A percentile compares a stretch with the other conserved stretches of the same genome.
phyloP scores from a whole-genome alignment of 2,888 invertebrate genomes.

The Pterobdella sp. region DNA sequence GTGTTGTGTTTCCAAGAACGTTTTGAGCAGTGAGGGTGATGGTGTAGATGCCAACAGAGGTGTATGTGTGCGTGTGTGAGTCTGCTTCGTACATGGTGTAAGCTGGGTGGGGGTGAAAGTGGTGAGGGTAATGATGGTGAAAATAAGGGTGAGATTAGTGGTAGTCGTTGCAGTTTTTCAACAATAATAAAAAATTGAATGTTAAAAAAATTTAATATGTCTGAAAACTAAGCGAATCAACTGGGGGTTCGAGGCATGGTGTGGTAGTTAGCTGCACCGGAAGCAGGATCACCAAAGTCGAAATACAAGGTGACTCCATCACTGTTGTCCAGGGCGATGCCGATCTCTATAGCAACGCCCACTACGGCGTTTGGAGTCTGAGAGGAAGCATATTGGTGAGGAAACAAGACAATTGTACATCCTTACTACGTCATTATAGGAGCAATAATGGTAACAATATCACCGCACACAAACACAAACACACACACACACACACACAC shows the following conservation, averaged over 20 bases:
- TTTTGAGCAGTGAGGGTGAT: constrained; percentile 41
- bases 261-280: constrained; percentile 12
- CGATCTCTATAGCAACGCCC: constrained; percentile 18
- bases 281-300: constrained; percentile 31
- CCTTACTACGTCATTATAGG: no score
- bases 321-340: constrained; percentile 32
- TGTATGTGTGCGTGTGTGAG: constrained; percentile 39
- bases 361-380: constrained; percentile 27
- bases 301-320: constrained; percentile 27
- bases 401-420: neutral
- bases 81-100: constrained; percentile 41
- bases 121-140: neutral
- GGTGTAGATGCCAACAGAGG: constrained; percentile 35
- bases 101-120: constrained; percentile 36
- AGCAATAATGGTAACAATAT: no score
- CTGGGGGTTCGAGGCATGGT: constrained; percentile 5
- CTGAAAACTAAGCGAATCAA: neutral
- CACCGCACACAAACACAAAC: neutral
- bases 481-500: neutral
- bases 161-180: neutral
- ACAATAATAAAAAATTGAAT: neutral
- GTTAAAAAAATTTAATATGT: neutral
- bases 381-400: neutral
- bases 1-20: constrained; percentile 39
- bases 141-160: neutral